Evolutionary conservation across 2,888 invertebrate genomes (phyloP).

Genomic region (Lochmaea capreae): DNA sequence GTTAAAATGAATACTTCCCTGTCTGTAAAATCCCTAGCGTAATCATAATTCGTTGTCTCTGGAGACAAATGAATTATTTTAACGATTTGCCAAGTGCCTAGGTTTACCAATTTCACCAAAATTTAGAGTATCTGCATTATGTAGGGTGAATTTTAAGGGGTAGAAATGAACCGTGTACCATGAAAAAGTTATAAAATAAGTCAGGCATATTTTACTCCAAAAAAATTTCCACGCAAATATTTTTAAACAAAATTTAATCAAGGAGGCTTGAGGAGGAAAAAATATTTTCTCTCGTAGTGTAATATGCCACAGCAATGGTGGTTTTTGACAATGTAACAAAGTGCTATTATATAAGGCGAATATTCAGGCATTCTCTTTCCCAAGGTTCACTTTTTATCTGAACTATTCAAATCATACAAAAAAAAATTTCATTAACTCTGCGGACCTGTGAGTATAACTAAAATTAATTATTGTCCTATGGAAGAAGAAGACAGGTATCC

Average conservation of each 20-base stretch:
- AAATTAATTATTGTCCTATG: no score
- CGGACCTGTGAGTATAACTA: no score
- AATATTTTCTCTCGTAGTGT: no score
- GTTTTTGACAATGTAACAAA: no score
- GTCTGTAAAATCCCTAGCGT: slow-evolving; percentile 35
- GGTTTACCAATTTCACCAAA: slow-evolving; percentile 31
- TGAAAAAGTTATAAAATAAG: neutral
- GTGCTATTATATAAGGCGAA: no score
- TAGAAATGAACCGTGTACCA: neutral
- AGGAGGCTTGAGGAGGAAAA: no score
- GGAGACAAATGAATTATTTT: slow-evolving; percentile 61
- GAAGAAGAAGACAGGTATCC: no score
- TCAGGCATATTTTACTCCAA: neutral
- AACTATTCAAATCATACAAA: no score
- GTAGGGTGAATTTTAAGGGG: slow-evolving; percentile 6
- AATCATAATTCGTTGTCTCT: slow-evolving; percentile 60
- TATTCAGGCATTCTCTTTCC: no score
- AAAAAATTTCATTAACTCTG: no score
- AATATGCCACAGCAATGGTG: no score
- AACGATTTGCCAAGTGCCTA: slow-evolving; percentile 50
- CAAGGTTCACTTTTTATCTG: no score
- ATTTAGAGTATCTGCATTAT: slow-evolving; percentile 33
- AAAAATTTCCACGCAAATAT: neutral
- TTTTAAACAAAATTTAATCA: neutral
- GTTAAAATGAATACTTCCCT: neutral